Conservation (phyloP, 2,113 vertebrate genomes). For the Sapajus apella region DNA sequence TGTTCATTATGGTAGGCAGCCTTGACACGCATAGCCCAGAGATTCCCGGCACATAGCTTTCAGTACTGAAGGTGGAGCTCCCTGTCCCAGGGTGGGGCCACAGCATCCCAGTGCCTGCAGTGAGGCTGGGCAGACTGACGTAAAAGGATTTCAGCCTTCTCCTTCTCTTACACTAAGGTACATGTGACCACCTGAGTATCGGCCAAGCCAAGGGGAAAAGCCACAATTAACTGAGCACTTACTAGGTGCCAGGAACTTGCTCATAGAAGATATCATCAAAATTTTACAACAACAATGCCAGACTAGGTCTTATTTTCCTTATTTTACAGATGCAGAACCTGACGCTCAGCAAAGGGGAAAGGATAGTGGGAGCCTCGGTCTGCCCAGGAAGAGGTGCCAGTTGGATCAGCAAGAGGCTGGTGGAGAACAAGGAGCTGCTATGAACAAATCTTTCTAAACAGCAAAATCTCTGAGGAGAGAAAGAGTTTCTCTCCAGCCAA, state of each 20-base stretch:
- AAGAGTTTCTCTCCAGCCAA: not conserved
- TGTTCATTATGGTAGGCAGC: fast-evolving
- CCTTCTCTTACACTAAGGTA: not conserved
- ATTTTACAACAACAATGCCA: not conserved
- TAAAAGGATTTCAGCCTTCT: not conserved
- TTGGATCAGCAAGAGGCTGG: not conserved
- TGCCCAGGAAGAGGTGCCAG: not conserved
- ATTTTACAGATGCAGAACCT: not conserved
- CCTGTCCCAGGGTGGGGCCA: not conserved
- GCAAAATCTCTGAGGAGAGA: not conserved
- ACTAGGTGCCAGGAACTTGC: not conserved
- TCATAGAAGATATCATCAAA: not conserved
- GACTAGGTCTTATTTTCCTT: not conserved
- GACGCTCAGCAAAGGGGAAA: not conserved
- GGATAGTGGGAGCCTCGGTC: not conserved
- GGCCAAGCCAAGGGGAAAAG: slow-evolving; percentile 1
- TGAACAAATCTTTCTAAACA: not conserved
- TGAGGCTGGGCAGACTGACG: not conserved
- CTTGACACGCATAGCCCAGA: not conserved
- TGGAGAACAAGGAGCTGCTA: not conserved
- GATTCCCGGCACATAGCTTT: not conserved
- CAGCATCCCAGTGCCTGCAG: not conserved
- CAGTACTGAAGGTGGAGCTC: not conserved
- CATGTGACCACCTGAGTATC: not conserved
- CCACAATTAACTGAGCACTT: not conserved